A percentile compares a stretch with the other conserved stretches of the same genome.
phyloP scores from a whole-genome alignment of 2,113 vertebrate species.

The Conger conger region DNA sequence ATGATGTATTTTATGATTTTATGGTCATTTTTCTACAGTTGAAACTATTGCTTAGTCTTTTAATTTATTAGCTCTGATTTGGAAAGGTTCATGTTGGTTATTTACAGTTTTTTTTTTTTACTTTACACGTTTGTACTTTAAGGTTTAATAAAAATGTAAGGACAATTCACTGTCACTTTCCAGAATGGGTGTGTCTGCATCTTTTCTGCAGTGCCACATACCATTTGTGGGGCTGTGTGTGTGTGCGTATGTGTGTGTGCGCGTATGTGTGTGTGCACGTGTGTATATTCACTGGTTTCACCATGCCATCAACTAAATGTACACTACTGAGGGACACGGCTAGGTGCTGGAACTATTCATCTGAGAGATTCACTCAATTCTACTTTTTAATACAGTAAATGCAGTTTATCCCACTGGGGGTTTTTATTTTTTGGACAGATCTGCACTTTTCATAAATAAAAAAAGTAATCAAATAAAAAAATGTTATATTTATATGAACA shows the following conservation, averaged over 20 bases:
- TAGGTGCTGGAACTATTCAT: background rate
- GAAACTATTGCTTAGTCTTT: constrained; percentile 80
- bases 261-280: no score
- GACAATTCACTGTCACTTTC: constrained; percentile 60
- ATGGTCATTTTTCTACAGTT: constrained; percentile 76
- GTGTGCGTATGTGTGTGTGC: no score
- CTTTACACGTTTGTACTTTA: constrained; percentile 88
- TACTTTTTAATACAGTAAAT: no score
- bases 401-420: background rate
- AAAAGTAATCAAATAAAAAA: no score
- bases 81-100: constrained; percentile 85
- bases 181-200: background rate
- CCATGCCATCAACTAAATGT: background rate
- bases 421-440: no score
- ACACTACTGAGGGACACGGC: background rate
- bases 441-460: no score
- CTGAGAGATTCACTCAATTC: background rate
- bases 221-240: background rate
- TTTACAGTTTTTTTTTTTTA: constrained; percentile 74
- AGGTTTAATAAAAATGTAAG: constrained; percentile 91
- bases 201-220: background rate
- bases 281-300: background rate
- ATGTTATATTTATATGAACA: no score
- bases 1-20: constrained; percentile 41
- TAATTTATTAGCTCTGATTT: constrained; percentile 84